Evolutionary conservation across 92 coral and sea anemone species (phyloP).

Genomic region (Porites rus): DNA sequence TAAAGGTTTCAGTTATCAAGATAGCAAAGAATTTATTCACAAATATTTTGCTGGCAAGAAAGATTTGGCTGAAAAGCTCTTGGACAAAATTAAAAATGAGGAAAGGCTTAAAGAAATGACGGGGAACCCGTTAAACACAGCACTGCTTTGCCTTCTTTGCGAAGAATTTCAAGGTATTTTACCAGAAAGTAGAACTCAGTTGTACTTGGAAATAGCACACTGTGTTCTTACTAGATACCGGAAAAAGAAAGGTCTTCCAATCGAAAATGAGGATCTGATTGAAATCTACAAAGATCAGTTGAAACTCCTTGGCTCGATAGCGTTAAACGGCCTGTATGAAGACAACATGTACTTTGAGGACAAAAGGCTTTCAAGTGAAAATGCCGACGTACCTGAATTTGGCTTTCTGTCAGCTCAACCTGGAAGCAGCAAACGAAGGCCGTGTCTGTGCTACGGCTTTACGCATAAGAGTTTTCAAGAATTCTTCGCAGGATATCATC

Average conservation of each 20-base stretch:
- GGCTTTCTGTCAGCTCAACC: conserved; percentile 52
- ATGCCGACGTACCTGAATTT: not conserved
- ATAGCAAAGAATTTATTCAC: conserved; percentile 14
- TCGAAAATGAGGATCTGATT: not conserved
- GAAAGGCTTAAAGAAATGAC: not conserved
- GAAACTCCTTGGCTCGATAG: conserved; percentile 12
- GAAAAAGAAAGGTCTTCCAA: not conserved
- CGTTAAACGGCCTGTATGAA: conserved; percentile 21
- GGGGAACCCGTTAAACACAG: conserved; percentile 43
- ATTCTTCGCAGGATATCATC: conserved; percentile 30
- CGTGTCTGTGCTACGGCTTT: conserved; percentile 23
- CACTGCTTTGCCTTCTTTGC: conserved; percentile 49
- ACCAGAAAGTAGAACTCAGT: conserved; percentile 11
- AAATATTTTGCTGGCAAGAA: conserved; percentile 26
- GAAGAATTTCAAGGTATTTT: conserved; percentile 47
- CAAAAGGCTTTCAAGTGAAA: not conserved
- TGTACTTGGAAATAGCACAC: conserved; percentile 34
- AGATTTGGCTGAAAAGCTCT: not conserved
- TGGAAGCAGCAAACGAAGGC: conserved; percentile 27
- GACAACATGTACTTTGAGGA: conserved; percentile 26
- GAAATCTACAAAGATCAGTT: conserved; percentile 12
- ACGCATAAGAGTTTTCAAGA: conserved; percentile 55
- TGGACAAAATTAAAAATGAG: not conserved
- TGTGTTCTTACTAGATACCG: conserved; percentile 44
- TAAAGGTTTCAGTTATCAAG: conserved; percentile 24